Evolutionary conservation across 2,888 invertebrate genomes (phyloP), one percentile per base, ranked within the genome.

Genomic region (Pachliopta kotzebuea): DNA sequence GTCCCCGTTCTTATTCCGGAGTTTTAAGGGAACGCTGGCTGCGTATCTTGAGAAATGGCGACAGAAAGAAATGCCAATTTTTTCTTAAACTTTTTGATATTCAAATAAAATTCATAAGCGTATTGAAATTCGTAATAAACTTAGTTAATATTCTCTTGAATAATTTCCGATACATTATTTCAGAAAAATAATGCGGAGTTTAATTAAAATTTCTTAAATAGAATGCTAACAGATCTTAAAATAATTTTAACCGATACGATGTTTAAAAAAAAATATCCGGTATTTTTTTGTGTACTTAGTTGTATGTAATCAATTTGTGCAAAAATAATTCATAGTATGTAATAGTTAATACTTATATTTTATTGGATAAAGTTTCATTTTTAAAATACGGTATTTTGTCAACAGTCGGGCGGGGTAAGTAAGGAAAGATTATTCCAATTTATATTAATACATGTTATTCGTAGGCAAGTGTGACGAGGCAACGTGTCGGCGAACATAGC

Each of bases 401-500:
- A 75, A 74, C 73, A 74, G 74, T 76, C 75, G 77, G 77, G 73
- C 76, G 76, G 56, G 76, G 75, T 73, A 78, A 77, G 75, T 73
- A 78, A 77, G 76, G 78, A 77, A 77, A 78, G 77, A 81, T 80
- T 80, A 78, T 78, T 79, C 80, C 77, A 83, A 86, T 84, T 85
- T 84, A 83, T 83, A 84, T 86, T 83, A 85, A 82, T 83, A 81
- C 76, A 78, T 78, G 79, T 81, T 81, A 81, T 79, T 80, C 76
- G 77, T 76, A 73, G 73, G 71, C 76, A 73, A 53, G 66, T 65
- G 76, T 77, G 80, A 78, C 76, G 76, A 77, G 74, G 76, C 67
- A 61, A 61, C 68, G 66, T 69, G 68, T 60, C 60, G 56, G 64
- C 63, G 62, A 45, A 29, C 56, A 56, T 56, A 56, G 58, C 67